Base-by-base conservation (phyloP, 2,797 vertebrate species). In the Thamnophis elegans region DNA sequence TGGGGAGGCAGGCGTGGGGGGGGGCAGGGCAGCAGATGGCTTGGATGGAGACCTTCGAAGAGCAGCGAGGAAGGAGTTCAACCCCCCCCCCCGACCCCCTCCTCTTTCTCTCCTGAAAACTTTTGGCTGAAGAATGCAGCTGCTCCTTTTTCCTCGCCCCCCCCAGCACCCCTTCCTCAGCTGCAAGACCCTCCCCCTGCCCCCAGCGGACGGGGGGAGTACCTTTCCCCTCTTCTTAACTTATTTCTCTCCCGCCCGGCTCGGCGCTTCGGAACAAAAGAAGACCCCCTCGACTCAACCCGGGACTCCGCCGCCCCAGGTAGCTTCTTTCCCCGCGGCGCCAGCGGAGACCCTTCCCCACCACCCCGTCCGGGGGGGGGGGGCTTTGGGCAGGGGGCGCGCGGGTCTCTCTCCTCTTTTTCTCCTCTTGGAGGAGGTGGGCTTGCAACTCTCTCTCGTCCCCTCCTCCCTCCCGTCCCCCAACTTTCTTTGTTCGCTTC, bases 181-280 rank as follows among this genome's bases (percentile, higher is more conserved):
- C 97, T 87, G 1, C 93, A 94, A 95, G 96, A 95, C 94, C 98
- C 98, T 98, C 98, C 98, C 98, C 98, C 98, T 97, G 97, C 85
- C 96, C 98, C 97, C 97, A 97, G 97, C 96, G 97, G 97, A 95
- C 95, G 97, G 97, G 98, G 98, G 98, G 98, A 97, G 96, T 95
- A 98, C 98, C 97, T 98, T 98, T 98, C 97, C 98, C 97, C 97
- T 97, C 97, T 97, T 97, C 97, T 97, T 96, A 97, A 90, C 55
- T 36, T 28, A 1, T 1, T 56, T 22, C 22, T n/a, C 85, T 56
- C n/a, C 97, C 96, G 95, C 96, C 96, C 96, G 94, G 93, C 94
- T 92, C 96, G 95, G 96, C 95, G 87, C 96, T 59, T 16, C 65
- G 14, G 89, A 97, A 97, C 98, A 98, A 98, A 97, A 96, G 97